Evolutionary conservation across 1,140 invertebrate genomes (phyloP), one percentile per base, ranked within the genome.

Genomic region (Drosophila arizonae): DNA sequence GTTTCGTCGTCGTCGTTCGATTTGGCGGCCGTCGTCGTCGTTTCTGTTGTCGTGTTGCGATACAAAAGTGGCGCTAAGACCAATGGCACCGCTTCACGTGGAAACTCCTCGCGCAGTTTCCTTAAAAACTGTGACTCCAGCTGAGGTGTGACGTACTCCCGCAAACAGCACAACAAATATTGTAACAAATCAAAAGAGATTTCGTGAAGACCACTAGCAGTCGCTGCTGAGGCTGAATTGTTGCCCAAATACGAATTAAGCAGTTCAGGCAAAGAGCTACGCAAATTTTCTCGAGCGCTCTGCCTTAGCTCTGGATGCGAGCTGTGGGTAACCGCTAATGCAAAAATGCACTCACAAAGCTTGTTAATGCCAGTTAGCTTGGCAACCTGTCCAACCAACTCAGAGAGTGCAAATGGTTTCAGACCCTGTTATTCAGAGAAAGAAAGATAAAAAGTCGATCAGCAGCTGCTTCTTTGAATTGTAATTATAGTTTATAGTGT

Each of bases 281-380:
- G 95, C 33, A 98, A 93, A 92, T 97, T 96, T 76, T 96, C 95
- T 65, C 94, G 92, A 26, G 97, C 95, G 77, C 95, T 93, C 77
- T 93, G 92, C 33, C 94, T 93, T 52, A 96, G 94, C 79, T 98
- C 97, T 51, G 93, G 76, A 90, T 95, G 95, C 10, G 94, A 94
- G 1, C 97, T 97, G 91, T 96, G 94, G 45, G 96, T 94, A 60
- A 98, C 93, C 52, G 96, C 95, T 85, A 98, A 93, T 39, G 96
- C 96, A 92, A 98, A 95, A 21, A 96, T 95, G 84, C 98, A 96
- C 93, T 98, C 97, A 93, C 98, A 96, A 13, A 97, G 95, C 79
- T 95, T 93, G 56, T 95, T 96, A 74, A 98, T 94, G 85, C 95
- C 95, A 72, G 98, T 93, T 81, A 96, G 94, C 93, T 96, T 96